Evolutionary conservation across 2,797 vertebrate species (phyloP).

Genomic region (Galago senegalensis): DNA sequence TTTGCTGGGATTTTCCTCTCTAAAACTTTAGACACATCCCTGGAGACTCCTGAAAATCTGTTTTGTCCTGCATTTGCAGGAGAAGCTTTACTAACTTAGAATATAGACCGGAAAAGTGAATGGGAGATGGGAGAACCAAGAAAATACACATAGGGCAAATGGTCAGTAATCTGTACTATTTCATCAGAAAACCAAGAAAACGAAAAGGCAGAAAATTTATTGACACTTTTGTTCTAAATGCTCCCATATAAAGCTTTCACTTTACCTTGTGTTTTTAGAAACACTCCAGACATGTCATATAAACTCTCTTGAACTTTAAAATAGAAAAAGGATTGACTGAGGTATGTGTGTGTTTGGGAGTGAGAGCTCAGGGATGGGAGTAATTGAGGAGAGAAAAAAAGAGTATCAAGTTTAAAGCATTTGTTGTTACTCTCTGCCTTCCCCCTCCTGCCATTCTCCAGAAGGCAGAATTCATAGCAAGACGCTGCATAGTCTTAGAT

Average conservation of each 20-base stretch:
- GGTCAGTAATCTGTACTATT: conserved; percentile 47
- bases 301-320: conserved; percentile 67
- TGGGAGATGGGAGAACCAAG: conserved; percentile 6
- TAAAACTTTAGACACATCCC: not conserved
- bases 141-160: conserved; percentile 27
- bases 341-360: not conserved
- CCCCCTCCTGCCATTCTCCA: not conserved
- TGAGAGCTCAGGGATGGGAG: not conserved
- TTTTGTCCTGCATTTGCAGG: not conserved
- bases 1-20: conserved; percentile 8
- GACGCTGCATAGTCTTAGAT: not conserved
- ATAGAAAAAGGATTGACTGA: conserved; percentile 31
- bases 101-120: not conserved
- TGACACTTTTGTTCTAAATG: conserved; percentile 59
- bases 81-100: not conserved
- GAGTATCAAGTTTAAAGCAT: not conserved
- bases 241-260: conserved; percentile 61
- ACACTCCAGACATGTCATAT: conserved; percentile 52
- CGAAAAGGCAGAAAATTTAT: not conserved
- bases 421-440: conserved; percentile 3
- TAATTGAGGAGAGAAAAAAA: not conserved
- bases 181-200: conserved; percentile 54
- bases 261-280: conserved; percentile 63
- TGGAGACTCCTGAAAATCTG: not conserved
- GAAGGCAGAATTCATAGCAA: not conserved